Conservation (phyloP, 1,140 invertebrate species). For the Hestina assimilis region DNA sequence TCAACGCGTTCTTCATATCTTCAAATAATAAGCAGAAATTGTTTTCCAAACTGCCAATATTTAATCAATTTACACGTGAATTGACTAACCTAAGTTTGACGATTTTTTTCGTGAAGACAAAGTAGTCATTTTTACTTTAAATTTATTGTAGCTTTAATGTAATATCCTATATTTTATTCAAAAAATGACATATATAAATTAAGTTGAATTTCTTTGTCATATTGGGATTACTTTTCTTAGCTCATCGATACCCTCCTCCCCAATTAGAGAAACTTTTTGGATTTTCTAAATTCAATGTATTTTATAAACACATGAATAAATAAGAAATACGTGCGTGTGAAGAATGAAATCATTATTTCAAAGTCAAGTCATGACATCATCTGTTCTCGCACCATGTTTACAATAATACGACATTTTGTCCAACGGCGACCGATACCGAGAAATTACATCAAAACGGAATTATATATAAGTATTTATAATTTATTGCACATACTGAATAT, state of each 20-base stretch:
- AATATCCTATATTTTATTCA: too few species aligned
- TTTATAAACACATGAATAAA: background rate
- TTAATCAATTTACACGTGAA: too few species aligned
- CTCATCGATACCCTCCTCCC: too few species aligned
- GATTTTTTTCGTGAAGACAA: too few species aligned
- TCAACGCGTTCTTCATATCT: background rate
- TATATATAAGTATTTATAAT: background rate
- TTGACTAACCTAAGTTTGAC: too few species aligned
- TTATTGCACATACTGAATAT: background rate
- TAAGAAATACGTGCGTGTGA: background rate
- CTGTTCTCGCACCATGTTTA: background rate
- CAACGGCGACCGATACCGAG: background rate
- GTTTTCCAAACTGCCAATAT: too few species aligned
- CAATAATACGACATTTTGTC: background rate
- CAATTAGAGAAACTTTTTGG: background rate
- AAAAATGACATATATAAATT: too few species aligned
- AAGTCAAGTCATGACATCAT: background rate
- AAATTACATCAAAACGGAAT: background rate
- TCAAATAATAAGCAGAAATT: background rate
- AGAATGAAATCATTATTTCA: background rate
- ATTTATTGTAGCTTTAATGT: too few species aligned
- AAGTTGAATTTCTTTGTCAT: too few species aligned
- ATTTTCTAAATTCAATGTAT: background rate
- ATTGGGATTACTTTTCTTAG: too few species aligned
- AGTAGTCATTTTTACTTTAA: too few species aligned